Evolutionary conservation across 1,140 invertebrate genomes (phyloP).

Genomic region (Drosophila sturtevanti): DNA sequence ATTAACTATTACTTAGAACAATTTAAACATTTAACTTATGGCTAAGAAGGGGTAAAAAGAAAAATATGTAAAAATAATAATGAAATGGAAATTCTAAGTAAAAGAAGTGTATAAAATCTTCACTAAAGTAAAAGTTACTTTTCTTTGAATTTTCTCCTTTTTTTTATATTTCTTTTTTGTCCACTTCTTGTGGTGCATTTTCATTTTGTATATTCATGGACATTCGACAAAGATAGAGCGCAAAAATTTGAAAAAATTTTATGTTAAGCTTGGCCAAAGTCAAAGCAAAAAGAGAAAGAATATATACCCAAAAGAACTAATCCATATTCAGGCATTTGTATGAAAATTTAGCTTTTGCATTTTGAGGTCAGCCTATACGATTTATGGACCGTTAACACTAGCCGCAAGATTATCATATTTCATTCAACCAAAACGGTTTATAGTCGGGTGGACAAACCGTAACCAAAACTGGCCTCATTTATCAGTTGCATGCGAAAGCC

Average conservation of each 20-base stretch:
- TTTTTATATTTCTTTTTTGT: neutral
- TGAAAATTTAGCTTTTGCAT: neutral
- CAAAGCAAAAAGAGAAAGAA: neutral
- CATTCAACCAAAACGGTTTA: slow-evolving; percentile 50
- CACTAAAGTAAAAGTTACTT: neutral
- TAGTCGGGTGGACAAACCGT: slow-evolving; percentile 19
- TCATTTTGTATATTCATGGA: neutral
- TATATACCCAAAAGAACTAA: neutral
- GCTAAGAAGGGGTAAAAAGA: no score
- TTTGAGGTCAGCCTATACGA: slow-evolving; percentile 27
- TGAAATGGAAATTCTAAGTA: no score
- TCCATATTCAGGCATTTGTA: neutral
- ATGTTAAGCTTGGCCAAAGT: neutral
- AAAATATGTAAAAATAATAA: no score
- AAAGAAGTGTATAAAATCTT: neutral
- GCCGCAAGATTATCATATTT: slow-evolving; percentile 52
- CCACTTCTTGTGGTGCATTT: neutral
- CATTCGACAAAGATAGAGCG: neutral
- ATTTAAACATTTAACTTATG: no score
- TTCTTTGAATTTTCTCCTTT: neutral
- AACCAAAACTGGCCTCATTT: slow-evolving; percentile 45
- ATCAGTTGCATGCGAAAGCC: slow-evolving; percentile 58
- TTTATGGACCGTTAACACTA: slow-evolving; percentile 35
- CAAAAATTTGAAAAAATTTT: neutral
- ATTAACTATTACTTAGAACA: no score